phyloP scores from a whole-genome alignment of 2,113 vertebrate genomes.

The Herpetotheres cachinnans region DNA sequence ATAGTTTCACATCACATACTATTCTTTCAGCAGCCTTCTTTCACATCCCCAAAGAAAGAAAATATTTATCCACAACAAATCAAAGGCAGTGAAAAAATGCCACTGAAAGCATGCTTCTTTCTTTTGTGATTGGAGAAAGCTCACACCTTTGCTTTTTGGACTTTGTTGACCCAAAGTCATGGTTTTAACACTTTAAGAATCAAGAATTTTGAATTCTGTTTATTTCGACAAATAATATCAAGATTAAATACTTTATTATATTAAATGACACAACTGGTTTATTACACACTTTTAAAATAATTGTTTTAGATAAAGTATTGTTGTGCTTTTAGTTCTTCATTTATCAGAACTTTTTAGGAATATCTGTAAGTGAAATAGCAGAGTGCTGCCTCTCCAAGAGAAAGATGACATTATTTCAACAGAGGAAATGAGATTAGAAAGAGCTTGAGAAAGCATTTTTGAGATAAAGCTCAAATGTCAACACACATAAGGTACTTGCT shows the following conservation, averaged over 20 bases:
- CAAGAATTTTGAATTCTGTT: neutral
- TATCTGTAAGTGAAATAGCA: neutral
- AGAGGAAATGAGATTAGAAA: neutral
- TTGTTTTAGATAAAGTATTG: neutral
- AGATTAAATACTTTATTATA: neutral
- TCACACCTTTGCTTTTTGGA: neutral
- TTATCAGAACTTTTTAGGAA: neutral
- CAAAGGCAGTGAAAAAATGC: neutral
- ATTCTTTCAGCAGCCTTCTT: neutral
- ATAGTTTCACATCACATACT: neutral
- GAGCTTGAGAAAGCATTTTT: neutral
- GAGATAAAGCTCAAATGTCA: conserved; percentile 38
- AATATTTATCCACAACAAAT: neutral
- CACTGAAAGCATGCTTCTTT: neutral
- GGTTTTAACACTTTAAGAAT: neutral
- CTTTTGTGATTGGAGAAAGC: neutral
- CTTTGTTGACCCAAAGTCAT: neutral
- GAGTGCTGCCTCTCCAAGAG: neutral
- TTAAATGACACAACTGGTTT: neutral
- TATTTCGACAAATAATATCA: neutral
- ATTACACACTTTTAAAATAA: neutral
- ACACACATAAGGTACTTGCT: neutral
- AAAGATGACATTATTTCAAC: conserved; percentile 4
- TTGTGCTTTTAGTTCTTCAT: neutral
- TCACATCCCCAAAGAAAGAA: neutral